Base-by-base conservation (phyloP, 2,797 vertebrate genomes). In the Anguilla anguilla region DNA sequence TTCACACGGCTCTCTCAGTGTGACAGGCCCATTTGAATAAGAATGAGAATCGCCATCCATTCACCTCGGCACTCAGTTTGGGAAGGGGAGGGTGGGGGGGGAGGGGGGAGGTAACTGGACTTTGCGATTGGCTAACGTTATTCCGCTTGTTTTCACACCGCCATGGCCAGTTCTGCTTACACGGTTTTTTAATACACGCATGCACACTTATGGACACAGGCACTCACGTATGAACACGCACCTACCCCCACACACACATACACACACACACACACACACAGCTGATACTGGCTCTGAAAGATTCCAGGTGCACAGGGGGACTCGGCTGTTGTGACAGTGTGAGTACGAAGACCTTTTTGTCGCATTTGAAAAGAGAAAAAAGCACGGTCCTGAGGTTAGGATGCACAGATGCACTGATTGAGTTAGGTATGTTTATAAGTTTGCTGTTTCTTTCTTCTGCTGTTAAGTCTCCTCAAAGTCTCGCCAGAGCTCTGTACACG, bases 11-110 rank as follows among this genome's bases (percentile, higher is more conserved):
- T 93, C 93, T 94, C 93, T 88, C 89, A 94, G 95, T 96, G 95
- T 96, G 96, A 97, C 96, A 96, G 95, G 91, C 90, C 91, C 93
- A 97, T 98, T 98, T 97, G 97, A 98, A 98, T 98, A 97, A 97
- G 97, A 98, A 98, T 98, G 96, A 97, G 96, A 98, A 97, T 97
- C 90, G 93, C 92, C 95, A 92, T 93, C 91, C 91, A 92, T 90
- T 95, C 96, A 95, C 92, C 93, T 93, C 94, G 92, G 91, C 92
- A 94, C 94, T 87, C 89, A 92, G 88, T 92, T 94, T 94, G 86
- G 2, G 51, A 92, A 57, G 86, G 84, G 72, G 83, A 85, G 59
- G 88, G 64, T 92, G 91, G 84, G 85, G 87, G 86, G 87, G 83
- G 84, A 84, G 86, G 87, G 91, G 93, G 88, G 81, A 83, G 88